Conservation (phyloP, 2,888 invertebrate genomes). For the Ametastegia equiseti region DNA sequence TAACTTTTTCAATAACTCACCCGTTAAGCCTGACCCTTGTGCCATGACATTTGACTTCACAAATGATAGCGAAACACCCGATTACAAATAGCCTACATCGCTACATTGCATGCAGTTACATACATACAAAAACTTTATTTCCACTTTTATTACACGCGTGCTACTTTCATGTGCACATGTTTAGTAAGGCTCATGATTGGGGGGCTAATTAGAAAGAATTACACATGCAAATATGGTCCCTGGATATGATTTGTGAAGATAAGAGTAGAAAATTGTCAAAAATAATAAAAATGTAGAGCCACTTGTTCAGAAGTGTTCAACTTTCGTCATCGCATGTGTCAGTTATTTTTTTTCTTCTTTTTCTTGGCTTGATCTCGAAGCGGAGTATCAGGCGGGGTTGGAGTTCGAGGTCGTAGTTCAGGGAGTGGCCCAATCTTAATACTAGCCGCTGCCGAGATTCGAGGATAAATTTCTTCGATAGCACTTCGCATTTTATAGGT, state of each 20-base stretch:
- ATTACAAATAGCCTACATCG: not conserved
- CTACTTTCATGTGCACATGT: not conserved
- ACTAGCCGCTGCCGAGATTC: constrained; percentile 38
- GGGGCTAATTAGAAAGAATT: not conserved
- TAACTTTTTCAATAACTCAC: constrained; percentile 4
- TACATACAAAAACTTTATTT: not conserved
- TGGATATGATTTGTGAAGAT: not conserved
- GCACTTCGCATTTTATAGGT: constrained; percentile 26
- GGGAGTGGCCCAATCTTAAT: constrained; percentile 33
- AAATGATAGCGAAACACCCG: not conserved
- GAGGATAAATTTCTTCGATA: constrained; percentile 28
- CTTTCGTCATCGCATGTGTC: not conserved
- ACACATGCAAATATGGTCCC: not conserved
- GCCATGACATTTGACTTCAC: constrained; percentile 14
- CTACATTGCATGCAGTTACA: not conserved
- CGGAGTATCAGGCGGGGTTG: constrained; percentile 3
- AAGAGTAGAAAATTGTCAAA: constrained; percentile 3
- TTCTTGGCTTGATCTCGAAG: not conserved
- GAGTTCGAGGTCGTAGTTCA: constrained; percentile 20
- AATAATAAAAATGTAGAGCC: not conserved
- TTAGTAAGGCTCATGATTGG: not conserved
- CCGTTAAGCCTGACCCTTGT: constrained; percentile 8
- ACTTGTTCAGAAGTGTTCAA: not conserved
- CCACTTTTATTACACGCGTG: not conserved
- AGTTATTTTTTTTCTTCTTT: not conserved